Evolutionary conservation across 2,888 invertebrate genomes (phyloP), one percentile per base, ranked within the genome.

Genomic region (Morpho helenor): DNA sequence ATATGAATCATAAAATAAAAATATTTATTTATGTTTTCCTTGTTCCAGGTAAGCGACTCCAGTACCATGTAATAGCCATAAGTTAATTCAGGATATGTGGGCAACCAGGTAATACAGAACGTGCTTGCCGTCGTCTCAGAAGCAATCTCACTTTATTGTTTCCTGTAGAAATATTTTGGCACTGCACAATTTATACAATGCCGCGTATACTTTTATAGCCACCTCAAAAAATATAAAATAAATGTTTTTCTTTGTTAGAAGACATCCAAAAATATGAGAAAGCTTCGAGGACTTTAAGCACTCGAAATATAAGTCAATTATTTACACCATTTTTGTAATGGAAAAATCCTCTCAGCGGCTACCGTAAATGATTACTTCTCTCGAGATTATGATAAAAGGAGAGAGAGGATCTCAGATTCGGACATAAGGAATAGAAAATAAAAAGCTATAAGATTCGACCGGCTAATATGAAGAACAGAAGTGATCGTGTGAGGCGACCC

Each of bases 281-380:
- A 23, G 39, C 67, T 72, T 60, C 68, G 64, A 66, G 56, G 72
- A 69, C 16, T 16, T 68, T 68, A 69, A 68, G 68, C 75, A 72
- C 70, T 66, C 72, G 75, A 80, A 80, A 84, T 82, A 84, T 84
- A 79, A 79, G 80, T 74, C 84, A 84, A 87, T 85, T 84, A 80
- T 76, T 84, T 77, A 65, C 75, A 74, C 79, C 79, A 80, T 87
- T 87, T 84, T 78, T 79, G 76, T 78, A 85, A 86, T 87, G 82
- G 80, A 82, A 82, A 82, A 82, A 84, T 80, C 85, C 85, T 84
- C 82, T 85, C 81, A 79, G 76, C 76, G 72, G 73, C 77, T 79
- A 75, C 83, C 82, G 74, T 80, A 74, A 81, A 80, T 84, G 83
- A 86, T 88, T 84, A 87, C 82, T 86, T 75, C 80, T 82, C 55